Conservation (phyloP, 2,113 vertebrate genomes). For the Callocephalon fimbriatum region DNA sequence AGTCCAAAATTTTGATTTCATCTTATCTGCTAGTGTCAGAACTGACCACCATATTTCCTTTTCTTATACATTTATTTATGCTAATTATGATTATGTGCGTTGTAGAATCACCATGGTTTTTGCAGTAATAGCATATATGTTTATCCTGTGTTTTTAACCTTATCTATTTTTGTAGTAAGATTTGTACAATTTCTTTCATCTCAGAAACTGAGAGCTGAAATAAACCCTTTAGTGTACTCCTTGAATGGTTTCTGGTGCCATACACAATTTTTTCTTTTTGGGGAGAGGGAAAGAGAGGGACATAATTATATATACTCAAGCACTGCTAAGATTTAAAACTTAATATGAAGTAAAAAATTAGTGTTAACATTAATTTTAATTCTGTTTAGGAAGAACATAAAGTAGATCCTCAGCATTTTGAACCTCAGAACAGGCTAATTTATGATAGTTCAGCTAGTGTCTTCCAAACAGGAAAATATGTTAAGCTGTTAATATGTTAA, state of each 20-base stretch:
- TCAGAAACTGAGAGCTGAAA: background rate
- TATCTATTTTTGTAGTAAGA: background rate
- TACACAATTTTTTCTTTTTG: background rate
- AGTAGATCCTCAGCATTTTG: background rate
- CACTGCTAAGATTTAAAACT: background rate
- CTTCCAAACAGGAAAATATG: background rate
- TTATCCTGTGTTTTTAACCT: background rate
- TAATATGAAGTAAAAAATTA: background rate
- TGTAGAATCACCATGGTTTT: rapidly evolving
- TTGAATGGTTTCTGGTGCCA: background rate
- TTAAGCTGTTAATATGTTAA: background rate
- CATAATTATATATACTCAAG: background rate
- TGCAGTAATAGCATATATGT: background rate
- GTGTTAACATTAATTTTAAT: background rate
- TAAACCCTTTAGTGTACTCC: background rate
- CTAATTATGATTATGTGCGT: background rate
- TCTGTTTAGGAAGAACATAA: background rate
- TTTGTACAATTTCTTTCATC: background rate
- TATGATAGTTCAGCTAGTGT: background rate
- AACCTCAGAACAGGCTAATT: background rate
- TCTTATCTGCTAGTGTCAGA: background rate
- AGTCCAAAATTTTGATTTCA: background rate
- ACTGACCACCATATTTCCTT: background rate
- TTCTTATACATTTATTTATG: background rate
- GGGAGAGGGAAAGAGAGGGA: background rate